A percentile compares a stretch with the other conserved stretches of the same genome.
These are phyloP conservation scores for Zophobas morio DNA, from an alignment of 1,140 invertebrate genomes.

Conservation along the genomic window DNA sequence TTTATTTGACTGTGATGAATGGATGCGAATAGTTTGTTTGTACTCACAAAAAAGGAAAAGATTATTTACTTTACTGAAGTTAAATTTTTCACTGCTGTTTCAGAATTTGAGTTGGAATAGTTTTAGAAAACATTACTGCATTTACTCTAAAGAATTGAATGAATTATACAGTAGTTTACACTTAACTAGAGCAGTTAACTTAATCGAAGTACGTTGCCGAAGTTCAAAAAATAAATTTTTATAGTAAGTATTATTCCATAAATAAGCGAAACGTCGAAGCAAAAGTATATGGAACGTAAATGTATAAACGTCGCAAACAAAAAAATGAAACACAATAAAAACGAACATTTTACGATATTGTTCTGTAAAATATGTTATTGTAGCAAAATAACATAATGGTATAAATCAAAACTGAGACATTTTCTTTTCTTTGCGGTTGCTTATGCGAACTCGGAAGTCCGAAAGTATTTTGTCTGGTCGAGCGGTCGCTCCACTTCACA, in stretches of 20 bases:
- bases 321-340: slow-evolving; percentile 49
- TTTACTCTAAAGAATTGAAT: background rate
- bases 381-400: slow-evolving; percentile 50
- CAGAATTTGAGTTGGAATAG: no score
- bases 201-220: background rate
- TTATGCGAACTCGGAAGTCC: slow-evolving; percentile 42
- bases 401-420: slow-evolving; percentile 50
- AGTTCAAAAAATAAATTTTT: slow-evolving; percentile 22
- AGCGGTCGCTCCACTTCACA: slow-evolving; percentile 13
- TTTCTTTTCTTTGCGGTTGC: slow-evolving; percentile 45
- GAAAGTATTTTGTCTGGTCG: slow-evolving; percentile 38
- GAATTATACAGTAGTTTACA: background rate
- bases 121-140: no score
- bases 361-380: slow-evolving; percentile 52
- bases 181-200: background rate
- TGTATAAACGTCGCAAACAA: slow-evolving; percentile 48
- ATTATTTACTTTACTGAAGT: no score
- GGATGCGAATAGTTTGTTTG: no score
- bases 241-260: slow-evolving; percentile 23
- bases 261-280: slow-evolving; percentile 42
- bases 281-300: slow-evolving; percentile 51
- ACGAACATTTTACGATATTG: slow-evolving; percentile 50
- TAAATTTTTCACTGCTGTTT: no score
- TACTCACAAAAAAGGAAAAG: no score
- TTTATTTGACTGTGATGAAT: no score